Evolutionary conservation across 2,113 vertebrate species (phyloP), one percentile per base, ranked within the genome.

Genomic region (Seriola dumerili): DNA sequence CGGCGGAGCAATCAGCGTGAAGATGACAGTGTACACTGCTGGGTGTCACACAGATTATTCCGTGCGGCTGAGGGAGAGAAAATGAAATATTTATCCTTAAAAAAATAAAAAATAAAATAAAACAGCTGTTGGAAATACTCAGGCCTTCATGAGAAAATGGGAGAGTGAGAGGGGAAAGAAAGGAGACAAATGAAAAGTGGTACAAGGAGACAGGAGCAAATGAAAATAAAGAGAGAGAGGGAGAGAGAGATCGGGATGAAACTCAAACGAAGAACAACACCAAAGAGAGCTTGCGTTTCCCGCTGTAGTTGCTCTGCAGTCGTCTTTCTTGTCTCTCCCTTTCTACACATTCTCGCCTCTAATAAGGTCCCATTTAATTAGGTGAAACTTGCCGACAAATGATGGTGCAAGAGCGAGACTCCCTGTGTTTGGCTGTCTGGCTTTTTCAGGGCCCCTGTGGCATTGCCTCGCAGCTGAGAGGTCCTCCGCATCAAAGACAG

Each of bases 281-380:
- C 16, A 61, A 66, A 79, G 38, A 21, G 13, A 12, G 67, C 36
- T 4, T 21, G 32, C 19, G 0, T 62, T 29, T 77, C 46, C 17
- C 71, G 50, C 34, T 9, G 62, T 38, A n/a, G n/a, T 76, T 54
- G 34, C 70, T 66, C 58, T 16, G 61, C 57, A 58, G 42, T 62
- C 42, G 5, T 44, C 62, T 32, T 76, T 67, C 17, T 65, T 58
- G 46, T 67, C 58, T 83, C 57, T 57, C 71, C 11, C 21, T 57
- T 75, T 46, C 64, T 38, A 8, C 63, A 78, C 75, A 29, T 84
- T 83, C 69, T 54, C 59, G 6, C 84, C 72, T 78, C 89, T 92
- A 95, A 94, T 78, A 80, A 68, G 83, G 82, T 93, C 80, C 55
- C 86, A 66, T 94, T 95, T 95, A 94, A 93, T 95, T 94, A 92